phyloP scores from a whole-genome alignment of 1,140 invertebrate genomes.

The Penaeus chinensis region DNA sequence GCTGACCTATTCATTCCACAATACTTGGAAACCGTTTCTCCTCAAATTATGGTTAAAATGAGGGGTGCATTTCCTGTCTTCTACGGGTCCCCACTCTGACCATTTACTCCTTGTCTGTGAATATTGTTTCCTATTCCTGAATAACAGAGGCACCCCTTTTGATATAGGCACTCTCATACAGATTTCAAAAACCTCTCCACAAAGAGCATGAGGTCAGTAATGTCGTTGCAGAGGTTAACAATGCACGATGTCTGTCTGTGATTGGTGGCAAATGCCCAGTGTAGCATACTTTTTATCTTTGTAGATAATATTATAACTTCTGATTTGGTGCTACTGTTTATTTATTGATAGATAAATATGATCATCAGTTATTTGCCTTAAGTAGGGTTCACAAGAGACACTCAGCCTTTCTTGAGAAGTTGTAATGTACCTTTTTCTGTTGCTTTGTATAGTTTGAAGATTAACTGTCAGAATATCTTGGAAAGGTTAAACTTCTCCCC shows the following conservation, averaged over 20 bases:
- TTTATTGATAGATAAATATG: constrained; percentile 39
- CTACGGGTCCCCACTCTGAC: too few species aligned
- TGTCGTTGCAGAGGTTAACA: not conserved
- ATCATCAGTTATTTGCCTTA: constrained; percentile 10
- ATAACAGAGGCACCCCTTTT: too few species aligned
- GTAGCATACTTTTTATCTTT: constrained; percentile 24
- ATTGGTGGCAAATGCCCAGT: constrained; percentile 26
- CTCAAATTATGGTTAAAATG: too few species aligned
- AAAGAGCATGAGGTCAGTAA: not conserved
- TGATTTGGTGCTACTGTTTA: constrained; percentile 49
- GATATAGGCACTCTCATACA: too few species aligned
- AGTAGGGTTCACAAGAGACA: constrained; percentile 1
- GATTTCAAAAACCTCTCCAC: too few species aligned
- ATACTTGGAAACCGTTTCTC: too few species aligned
- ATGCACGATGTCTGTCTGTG: constrained; percentile 21
- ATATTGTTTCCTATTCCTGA: too few species aligned
- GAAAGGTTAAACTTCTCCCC: constrained; percentile 1
- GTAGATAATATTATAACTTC: constrained; percentile 29
- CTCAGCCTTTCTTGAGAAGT: constrained; percentile 9
- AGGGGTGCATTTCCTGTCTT: too few species aligned
- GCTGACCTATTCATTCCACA: constrained; percentile 9
- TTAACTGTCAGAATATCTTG: too few species aligned
- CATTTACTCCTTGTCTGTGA: too few species aligned
- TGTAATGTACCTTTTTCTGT: not conserved
- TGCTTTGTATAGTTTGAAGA: constrained; percentile 11